Evolutionary conservation across 2,888 invertebrate genomes (phyloP), one percentile per base, ranked within the genome.

Genomic region (Acleris sparsana): DNA sequence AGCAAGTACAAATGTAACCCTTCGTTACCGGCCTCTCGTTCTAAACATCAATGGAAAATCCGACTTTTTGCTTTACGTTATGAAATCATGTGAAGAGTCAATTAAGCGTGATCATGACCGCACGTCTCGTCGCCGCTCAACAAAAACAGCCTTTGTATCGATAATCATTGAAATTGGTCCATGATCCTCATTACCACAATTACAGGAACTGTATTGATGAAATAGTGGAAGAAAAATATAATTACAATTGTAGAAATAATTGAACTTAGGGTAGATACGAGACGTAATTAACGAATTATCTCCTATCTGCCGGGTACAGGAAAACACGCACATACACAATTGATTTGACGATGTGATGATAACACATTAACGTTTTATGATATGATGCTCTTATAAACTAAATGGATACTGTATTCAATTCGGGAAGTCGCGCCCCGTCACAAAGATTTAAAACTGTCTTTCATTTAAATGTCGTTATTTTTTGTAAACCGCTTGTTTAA

Each of bases 141-240:
- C 56, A 62, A 56, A 62, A 66, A 65, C 65, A n/a, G n/a, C 51
- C 66, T 66, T 53, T 57, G 53, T 57, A 57, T 52, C 48, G 18
- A 18, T 25, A 51, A 61, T 66, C 33, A 66, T 62, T 18, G 48
- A 25, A 61, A 66, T 66, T 62, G 18, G 57, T 57, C 44, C 57
- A 66, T 66, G 64, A 65, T 65, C 56, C 33, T 66, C 18, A 57
- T 66, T 66, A 66, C 20, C 33, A 20, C 62, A 66, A 62, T 66
- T 66, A 44, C 44, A 57, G 43, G 52, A 57, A 53, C 61, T 66
- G 65, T 62, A 66, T 66, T 62, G 48, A 66, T 57, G 61, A 62
- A 62, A 62, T 66, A 55, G 18, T 57, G 48, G 57, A 61, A 59
- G 43, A 53, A 63, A 58, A 58, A 53, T 33, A 66, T 56, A 46